Conservation (phyloP, 2,113 vertebrate genomes). For the Oxyura jamaicensis region DNA sequence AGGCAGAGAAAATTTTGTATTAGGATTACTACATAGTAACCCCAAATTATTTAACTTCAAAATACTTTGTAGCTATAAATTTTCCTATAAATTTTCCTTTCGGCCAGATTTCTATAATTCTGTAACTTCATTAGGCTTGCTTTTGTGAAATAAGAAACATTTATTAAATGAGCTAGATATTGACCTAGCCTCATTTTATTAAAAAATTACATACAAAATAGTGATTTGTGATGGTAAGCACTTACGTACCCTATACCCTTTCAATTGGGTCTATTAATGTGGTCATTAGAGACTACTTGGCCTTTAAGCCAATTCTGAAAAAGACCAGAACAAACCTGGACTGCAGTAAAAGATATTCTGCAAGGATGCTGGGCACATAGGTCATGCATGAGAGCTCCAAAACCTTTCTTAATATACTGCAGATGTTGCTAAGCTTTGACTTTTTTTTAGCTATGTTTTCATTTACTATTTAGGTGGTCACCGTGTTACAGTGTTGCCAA, state of each 20-base stretch:
- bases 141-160: not conserved
- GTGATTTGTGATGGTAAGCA: not conserved
- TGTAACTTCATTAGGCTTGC: not conserved
- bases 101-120: not conserved
- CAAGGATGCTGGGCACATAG: not conserved
- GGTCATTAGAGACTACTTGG: not conserved
- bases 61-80: not conserved
- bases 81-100: not conserved
- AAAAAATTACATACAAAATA: not conserved
- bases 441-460: conserved; percentile 14
- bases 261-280: not conserved
- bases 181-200: not conserved
- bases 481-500: not conserved
- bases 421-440: conserved; percentile 56
- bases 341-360: conserved; percentile 38
- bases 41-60: not conserved
- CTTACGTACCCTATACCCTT: not conserved
- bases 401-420: conserved; percentile 51
- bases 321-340: conserved; percentile 47
- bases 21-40: not conserved
- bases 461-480: conserved; percentile 34
- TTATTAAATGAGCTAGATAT: not conserved
- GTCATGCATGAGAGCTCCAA: conserved; percentile 21
- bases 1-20: not conserved
- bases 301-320: conserved; percentile 39